Conservation (phyloP, 1,140 invertebrate species). For the Cecropterus lyciades region DNA sequence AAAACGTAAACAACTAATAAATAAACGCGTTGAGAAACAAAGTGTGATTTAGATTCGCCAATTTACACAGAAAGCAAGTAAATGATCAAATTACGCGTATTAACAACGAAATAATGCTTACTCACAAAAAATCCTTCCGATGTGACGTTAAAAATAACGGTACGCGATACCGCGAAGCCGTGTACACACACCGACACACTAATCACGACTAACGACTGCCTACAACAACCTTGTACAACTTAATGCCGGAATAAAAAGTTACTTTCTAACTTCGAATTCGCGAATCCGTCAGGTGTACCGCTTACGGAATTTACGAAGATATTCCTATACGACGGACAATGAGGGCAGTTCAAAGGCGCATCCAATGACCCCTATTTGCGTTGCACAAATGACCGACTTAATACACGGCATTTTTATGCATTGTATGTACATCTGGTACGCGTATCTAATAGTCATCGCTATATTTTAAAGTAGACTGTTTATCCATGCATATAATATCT, state of each 20-base stretch:
- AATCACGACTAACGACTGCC: constrained; percentile 69
- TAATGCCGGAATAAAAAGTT: constrained; percentile 67
- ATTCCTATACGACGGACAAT: constrained; percentile 34
- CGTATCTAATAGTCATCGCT: no score
- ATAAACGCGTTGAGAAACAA: no score
- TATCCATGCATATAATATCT: no score
- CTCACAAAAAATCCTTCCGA: constrained; percentile 47
- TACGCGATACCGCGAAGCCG: constrained; percentile 47
- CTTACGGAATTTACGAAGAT: constrained; percentile 14
- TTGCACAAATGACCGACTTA: constrained; percentile 14
- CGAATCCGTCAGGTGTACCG: constrained; percentile 56
- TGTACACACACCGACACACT: constrained; percentile 53
- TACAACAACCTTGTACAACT: constrained; percentile 63
- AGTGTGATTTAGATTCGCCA: background rate
- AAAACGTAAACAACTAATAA: no score
- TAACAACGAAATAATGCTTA: constrained; percentile 36
- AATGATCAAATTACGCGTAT: constrained; percentile 1
- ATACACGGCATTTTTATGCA: background rate
- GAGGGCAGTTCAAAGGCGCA: constrained; percentile 48
- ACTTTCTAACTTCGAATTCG: constrained; percentile 77
- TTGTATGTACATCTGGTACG: background rate
- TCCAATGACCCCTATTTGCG: constrained; percentile 22
- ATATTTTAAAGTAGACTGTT: no score
- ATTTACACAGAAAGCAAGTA: background rate
- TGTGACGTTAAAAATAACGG: constrained; percentile 42